phyloP scores from a whole-genome alignment of 2,888 invertebrate species.

The Drosophila infuscata region DNA sequence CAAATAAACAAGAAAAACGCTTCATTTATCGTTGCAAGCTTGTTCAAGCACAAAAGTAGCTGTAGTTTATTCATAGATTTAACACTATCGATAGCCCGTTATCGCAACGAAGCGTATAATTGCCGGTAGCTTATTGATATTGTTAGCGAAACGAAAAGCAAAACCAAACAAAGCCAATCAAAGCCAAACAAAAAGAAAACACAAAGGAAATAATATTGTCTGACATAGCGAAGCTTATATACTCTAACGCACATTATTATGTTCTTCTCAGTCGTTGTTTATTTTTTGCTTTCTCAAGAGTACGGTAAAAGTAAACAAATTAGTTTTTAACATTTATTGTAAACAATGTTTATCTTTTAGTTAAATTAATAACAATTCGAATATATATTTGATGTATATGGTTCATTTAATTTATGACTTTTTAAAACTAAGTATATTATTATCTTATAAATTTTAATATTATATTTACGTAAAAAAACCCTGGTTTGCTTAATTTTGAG shows the following conservation, averaged over 20 bases:
- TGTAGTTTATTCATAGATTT: slow-evolving; percentile 43
- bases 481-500: neutral
- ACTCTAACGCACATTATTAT: neutral
- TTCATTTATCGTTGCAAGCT: slow-evolving; percentile 27
- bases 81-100: slow-evolving; percentile 32
- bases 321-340: neutral
- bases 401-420: neutral
- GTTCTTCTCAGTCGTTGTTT: too few species aligned
- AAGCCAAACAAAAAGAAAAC: slow-evolving; percentile 8
- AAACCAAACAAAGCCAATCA: slow-evolving; percentile 29
- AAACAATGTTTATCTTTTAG: neutral
- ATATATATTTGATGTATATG: neutral
- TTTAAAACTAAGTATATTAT: neutral
- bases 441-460: neutral
- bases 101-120: slow-evolving; percentile 36
- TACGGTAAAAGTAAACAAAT: neutral
- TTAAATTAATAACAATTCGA: neutral
- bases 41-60: slow-evolving; percentile 28
- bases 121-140: slow-evolving; percentile 28
- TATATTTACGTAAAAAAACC: neutral
- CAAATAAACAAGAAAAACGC: neutral
- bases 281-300: neutral
- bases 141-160: slow-evolving; percentile 14
- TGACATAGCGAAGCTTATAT: slow-evolving; percentile 4
- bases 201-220: neutral